Evolutionary conservation across 37 sponge, comb jelly and placozoan species (phyloP).

Genomic region (Petrosia ficiformis): DNA sequence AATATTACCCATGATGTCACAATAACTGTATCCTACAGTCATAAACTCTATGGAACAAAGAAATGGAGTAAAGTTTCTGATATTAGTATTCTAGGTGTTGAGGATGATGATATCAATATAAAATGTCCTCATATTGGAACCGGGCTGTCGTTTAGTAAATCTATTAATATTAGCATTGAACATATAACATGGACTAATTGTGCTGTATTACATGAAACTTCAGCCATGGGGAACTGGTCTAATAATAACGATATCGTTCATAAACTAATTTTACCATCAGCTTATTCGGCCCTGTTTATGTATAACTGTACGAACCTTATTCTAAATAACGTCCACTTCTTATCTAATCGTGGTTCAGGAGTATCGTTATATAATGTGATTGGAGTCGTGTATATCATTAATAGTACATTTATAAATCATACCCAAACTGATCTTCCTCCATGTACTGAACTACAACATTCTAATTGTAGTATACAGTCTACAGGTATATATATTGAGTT

Average conservation of each 20-base stretch:
- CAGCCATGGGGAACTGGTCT: background rate
- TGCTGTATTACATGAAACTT: background rate
- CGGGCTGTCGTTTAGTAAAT: background rate
- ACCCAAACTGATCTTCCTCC: background rate
- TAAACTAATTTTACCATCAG: background rate
- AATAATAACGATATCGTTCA: background rate
- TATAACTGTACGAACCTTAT: slow-evolving; percentile 11
- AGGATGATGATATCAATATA: background rate
- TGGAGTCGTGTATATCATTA: slow-evolving; percentile 2
- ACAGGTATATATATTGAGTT: slow-evolving; percentile 17
- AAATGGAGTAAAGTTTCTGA: too few species aligned
- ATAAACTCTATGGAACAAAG: background rate
- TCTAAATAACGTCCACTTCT: background rate
- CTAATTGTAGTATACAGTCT: slow-evolving; percentile 3
- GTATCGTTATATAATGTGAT: slow-evolving; percentile 24
- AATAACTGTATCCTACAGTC: background rate
- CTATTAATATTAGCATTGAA: background rate
- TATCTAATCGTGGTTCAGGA: slow-evolving; percentile 13
- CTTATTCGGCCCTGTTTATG: slow-evolving; percentile 17
- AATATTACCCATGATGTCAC: background rate
- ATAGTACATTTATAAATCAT: background rate
- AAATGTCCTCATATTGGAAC: background rate
- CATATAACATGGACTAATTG: background rate
- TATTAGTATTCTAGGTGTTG: too few species aligned
- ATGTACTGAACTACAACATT: background rate